Evolutionary conservation across 2,888 invertebrate genomes (phyloP), one percentile per base, ranked within the genome.

Genomic region (Ennomos erosarius): DNA sequence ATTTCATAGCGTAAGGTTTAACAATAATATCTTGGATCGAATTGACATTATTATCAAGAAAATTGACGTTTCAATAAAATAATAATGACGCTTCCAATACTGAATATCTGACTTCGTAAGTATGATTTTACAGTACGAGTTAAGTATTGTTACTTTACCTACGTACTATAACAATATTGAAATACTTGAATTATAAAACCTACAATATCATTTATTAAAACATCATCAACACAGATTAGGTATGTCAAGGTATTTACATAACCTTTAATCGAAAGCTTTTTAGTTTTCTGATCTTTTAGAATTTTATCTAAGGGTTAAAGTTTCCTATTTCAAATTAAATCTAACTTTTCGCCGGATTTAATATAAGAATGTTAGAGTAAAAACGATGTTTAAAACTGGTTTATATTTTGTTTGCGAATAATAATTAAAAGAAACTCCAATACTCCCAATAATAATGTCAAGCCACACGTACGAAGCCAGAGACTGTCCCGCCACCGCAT

Each of bases 381-480:
- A 16, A 16, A 16, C 16, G 3, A 16, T 16, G 16, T 26, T 26
- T 26, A 26, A 6, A 26, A 26, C 5, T 26, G 5, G 26, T 26
- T 26, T 4, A 6, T 26, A 6, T 26, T 1, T 26, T 4, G 4
- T 26, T 26, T 4, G 8, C 10, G 10, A 11, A 36, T 10, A 42
- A 36, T 16, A 39, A 34, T 9, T 36, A 9, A 5, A 36, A n/a
- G n/a, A n/a, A 50, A 36, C 36, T 16, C 55, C 64, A 65, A 62
- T 54, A 40, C 54, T 53, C 57, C 58, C 36, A 64, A 66, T 73
- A 73, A 71, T 67, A 74, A 74, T 73, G 79, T 78, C 79, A 77
- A 69, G 68, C 70, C 70, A 66, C 71, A 64, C 62, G 73, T 70
- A 70, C 52, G 53, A 58, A 59, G 54, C 68, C 67, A 67, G 66